A percentile compares a stretch with the other conserved stretches of the same genome.
These are phyloP conservation scores for Limanda limanda DNA, from an alignment of 2,113 vertebrate species.

Conservation along the genomic window DNA sequence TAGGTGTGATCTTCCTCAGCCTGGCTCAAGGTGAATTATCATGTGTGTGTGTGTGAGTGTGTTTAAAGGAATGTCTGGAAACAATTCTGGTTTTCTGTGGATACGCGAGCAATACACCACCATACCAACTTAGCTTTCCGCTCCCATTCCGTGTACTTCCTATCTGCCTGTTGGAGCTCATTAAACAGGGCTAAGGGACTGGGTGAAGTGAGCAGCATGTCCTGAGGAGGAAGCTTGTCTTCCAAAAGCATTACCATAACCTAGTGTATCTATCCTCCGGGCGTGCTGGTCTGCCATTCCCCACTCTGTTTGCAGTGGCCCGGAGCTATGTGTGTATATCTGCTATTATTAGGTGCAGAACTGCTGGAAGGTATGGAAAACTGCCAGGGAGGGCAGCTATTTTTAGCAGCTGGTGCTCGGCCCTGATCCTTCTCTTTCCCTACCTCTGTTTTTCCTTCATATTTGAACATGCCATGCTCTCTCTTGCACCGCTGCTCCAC, in stretches of 20 bases:
- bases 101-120: slow-evolving; percentile 45
- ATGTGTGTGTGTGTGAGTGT: slow-evolving; percentile 1
- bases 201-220: slow-evolving; percentile 56
- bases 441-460: background rate
- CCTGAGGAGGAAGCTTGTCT: slow-evolving; percentile 68
- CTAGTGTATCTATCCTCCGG: slow-evolving; percentile 56
- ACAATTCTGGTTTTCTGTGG: slow-evolving; percentile 49
- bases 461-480: slow-evolving; percentile 1
- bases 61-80: slow-evolving; percentile 53
- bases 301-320: slow-evolving; percentile 69
- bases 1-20: background rate
- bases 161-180: slow-evolving; percentile 68
- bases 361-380: slow-evolving; percentile 78
- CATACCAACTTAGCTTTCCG: slow-evolving; percentile 20
- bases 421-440: slow-evolving; percentile 56
- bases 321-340: slow-evolving; percentile 66
- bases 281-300: slow-evolving; percentile 54
- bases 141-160: slow-evolving; percentile 30
- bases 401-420: slow-evolving; percentile 75
- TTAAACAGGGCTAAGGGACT: slow-evolving; percentile 66
- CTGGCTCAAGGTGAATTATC: slow-evolving; percentile 37
- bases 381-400: slow-evolving; percentile 76
- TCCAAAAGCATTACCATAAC: slow-evolving; percentile 75
- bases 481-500: background rate
- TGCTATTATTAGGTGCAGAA: slow-evolving; percentile 80